Evolutionary conservation across 2,797 vertebrate species (phyloP), one percentile per base, ranked within the genome.

Genomic region (Leontopithecus rosalia): DNA sequence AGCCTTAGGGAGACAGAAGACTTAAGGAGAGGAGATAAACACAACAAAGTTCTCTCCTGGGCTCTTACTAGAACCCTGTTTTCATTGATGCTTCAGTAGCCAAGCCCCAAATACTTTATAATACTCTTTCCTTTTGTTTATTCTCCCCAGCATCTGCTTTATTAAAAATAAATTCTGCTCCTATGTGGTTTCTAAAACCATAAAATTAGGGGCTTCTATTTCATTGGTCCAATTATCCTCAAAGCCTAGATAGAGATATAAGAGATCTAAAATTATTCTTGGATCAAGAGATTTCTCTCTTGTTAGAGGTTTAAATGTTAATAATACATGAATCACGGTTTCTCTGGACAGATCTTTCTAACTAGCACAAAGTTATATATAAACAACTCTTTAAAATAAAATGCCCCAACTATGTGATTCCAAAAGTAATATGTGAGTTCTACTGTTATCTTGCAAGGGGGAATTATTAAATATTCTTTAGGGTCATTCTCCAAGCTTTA

Each of bases 221-320:
- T 93, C 17, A 52, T 43, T 58, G 10, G 13, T 67, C 6, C 75
- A 57, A n/a, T 92, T 88, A 85, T 2, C 20, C 77, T 28, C 30
- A 75, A 90, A 48, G 2, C 7, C 28, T 28, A 95, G 48, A 77
- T 48, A 70, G 43, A 88, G n/a, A 91, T 82, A 46, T 79, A 20
- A 48, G 30, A 86, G 88, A 26, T 82, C 39, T 77, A 46, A 82
- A 86, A 39, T 76, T 57, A 85, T 85, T 85, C n/a, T 24, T 88
- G 36, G n/a, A 90, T 80, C 82, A 64, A 79, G n/a, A 96, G 83
- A 86, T 0, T 7, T 87, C 58, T 79, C n/a, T 90, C 28, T 86
- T 70, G 36, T 81, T 9, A 75, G 46, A 90, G 48, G 81, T 86
- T 52, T 92, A 85, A 91, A 82, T 33, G 88, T 85, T 94, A 80